Conservation (phyloP, 1,140 invertebrate genomes). For the Drosophila miranda region DNA sequence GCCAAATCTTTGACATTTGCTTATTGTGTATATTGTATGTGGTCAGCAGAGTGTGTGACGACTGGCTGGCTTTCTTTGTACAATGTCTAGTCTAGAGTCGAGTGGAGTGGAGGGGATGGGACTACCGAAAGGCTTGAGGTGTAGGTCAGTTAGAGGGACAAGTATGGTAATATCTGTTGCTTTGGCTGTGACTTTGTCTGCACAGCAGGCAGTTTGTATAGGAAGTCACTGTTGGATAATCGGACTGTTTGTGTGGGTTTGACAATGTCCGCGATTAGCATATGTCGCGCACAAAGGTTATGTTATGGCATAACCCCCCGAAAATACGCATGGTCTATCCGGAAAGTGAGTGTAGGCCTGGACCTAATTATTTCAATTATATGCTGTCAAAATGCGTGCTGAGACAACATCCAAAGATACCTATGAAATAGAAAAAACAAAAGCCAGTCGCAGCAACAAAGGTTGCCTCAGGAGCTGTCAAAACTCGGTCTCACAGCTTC, state of each 20-base stretch:
- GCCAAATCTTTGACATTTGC: slow-evolving; percentile 69
- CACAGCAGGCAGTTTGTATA: slow-evolving; percentile 44
- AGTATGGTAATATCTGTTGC: slow-evolving; percentile 38
- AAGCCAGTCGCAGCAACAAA: slow-evolving; percentile 27
- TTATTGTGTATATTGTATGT: slow-evolving; percentile 65
- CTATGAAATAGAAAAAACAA: slow-evolving; percentile 8
- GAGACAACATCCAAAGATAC: slow-evolving; percentile 8
- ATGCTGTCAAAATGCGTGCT: slow-evolving; percentile 62
- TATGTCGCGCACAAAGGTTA: slow-evolving; percentile 35
- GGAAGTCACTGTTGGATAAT: slow-evolving; percentile 57
- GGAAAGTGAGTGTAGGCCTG: slow-evolving; percentile 28
- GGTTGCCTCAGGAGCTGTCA: slow-evolving; percentile 50
- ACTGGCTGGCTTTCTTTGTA: slow-evolving; percentile 8
- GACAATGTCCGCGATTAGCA: slow-evolving; percentile 52
- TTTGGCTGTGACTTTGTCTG: slow-evolving; percentile 4
- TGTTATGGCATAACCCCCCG: slow-evolving; percentile 34
- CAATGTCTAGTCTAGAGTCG: no score
- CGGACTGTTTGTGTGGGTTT: slow-evolving; percentile 34
- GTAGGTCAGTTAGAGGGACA: slow-evolving; percentile 52
- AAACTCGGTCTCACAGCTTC: slow-evolving; percentile 68
- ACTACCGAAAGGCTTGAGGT: slow-evolving; percentile 16
- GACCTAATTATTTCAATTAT: slow-evolving; percentile 64
- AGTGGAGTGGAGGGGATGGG: neutral
- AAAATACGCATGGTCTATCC: neutral
- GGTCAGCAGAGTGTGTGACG: slow-evolving; percentile 40